Percentiles rank a stretch among this genome's conserved stretches.
Evolutionary conservation across 2,888 invertebrate genomes (phyloP).

Genomic region (Ganaspis brasiliensis): DNA sequence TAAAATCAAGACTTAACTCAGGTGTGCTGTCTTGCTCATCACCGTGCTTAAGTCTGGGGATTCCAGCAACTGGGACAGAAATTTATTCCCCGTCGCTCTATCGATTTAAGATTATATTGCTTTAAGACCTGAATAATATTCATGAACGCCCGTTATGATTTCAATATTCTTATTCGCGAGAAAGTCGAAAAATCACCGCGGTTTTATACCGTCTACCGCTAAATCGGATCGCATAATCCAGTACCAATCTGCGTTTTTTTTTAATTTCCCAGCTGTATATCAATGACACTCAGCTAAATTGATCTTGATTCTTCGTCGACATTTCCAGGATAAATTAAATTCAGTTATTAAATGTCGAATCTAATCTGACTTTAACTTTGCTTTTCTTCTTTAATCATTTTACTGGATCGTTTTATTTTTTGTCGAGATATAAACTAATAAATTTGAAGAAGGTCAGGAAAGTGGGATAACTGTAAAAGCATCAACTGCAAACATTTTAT

Average conservation of each 20-base stretch:
- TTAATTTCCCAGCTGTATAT: neutral
- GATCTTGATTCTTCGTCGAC: slow-evolving; percentile 48
- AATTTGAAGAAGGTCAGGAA: slow-evolving; percentile 18
- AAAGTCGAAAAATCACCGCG: slow-evolving; percentile 72
- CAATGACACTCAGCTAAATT: slow-evolving; percentile 24
- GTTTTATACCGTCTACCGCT: slow-evolving; percentile 62
- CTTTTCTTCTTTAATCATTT: too few species aligned
- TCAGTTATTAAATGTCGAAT: slow-evolving; percentile 16
- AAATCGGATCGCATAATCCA: slow-evolving; percentile 69
- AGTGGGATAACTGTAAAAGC: slow-evolving; percentile 18
- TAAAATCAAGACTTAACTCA: slow-evolving; percentile 55
- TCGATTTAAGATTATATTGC: slow-evolving; percentile 78
- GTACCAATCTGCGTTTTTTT: slow-evolving; percentile 52
- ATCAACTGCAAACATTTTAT: slow-evolving; percentile 14
- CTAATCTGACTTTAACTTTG: too few species aligned
- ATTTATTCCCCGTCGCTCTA: slow-evolving; percentile 75
- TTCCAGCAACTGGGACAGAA: slow-evolving; percentile 59
- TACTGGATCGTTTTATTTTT: neutral
- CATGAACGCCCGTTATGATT: slow-evolving; percentile 77
- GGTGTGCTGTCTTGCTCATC: slow-evolving; percentile 63
- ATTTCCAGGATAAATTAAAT: slow-evolving; percentile 55
- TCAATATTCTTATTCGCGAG: slow-evolving; percentile 72
- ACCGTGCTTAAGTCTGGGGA: slow-evolving; percentile 56
- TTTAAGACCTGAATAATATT: slow-evolving; percentile 78
- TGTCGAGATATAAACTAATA: neutral